Percentiles rank a stretch among this genome's conserved stretches.
These are phyloP conservation scores for Polyommatus iphigenia DNA, from an alignment of 2,888 invertebrate genomes.

Conservation along the genomic window DNA sequence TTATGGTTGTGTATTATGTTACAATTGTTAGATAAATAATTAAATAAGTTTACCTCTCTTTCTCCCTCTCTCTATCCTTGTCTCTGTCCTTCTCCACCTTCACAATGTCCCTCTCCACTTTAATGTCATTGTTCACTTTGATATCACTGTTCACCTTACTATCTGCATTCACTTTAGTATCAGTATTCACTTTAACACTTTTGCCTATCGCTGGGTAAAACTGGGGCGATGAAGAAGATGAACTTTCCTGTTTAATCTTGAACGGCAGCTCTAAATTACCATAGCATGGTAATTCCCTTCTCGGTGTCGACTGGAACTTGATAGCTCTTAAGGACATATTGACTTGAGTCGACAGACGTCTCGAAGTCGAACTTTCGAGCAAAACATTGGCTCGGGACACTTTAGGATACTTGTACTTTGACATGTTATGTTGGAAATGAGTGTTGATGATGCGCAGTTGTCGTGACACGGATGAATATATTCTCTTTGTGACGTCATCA, in stretches of 20 bases:
- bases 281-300: slow-evolving; percentile 71
- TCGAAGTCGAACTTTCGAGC: slow-evolving; percentile 57
- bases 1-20: neutral
- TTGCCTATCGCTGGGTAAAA: slow-evolving; percentile 57
- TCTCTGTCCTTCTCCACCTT: slow-evolving; percentile 58
- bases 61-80: slow-evolving; percentile 45
- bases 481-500: slow-evolving; percentile 62
- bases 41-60: slow-evolving; percentile 43
- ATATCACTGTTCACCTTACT: slow-evolving; percentile 47
- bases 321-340: slow-evolving; percentile 64
- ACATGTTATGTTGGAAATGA: slow-evolving; percentile 66
- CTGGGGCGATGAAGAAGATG: slow-evolving; percentile 49
- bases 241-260: slow-evolving; percentile 66
- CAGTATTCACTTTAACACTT: slow-evolving; percentile 51
- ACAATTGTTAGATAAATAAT: neutral
- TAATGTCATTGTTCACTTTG: slow-evolving; percentile 52
- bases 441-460: slow-evolving; percentile 70
- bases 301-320: slow-evolving; percentile 65
- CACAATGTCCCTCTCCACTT: slow-evolving; percentile 53
- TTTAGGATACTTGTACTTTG: slow-evolving; percentile 69
- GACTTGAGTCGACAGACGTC: slow-evolving; percentile 60
- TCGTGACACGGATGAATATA: slow-evolving; percentile 69
- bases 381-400: slow-evolving; percentile 71
- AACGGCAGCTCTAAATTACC: slow-evolving; percentile 72
- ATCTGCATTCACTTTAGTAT: slow-evolving; percentile 43